phyloP scores from a whole-genome alignment of 2,797 vertebrate genomes.

The Petrocephalus schoutedeni region DNA sequence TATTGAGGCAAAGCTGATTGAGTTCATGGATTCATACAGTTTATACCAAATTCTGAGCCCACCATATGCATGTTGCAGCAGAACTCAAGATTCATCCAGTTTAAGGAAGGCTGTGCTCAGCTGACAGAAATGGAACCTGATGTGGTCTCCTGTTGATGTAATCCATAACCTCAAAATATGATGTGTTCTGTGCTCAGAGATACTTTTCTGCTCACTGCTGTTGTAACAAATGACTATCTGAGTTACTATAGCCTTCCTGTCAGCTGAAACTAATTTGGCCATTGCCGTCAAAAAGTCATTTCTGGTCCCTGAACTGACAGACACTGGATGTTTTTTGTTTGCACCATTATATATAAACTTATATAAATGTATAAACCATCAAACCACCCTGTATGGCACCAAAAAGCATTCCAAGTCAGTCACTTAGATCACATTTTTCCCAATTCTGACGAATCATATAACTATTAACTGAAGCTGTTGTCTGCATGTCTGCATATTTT shows the following conservation, averaged over 20 bases:
- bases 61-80: neutral
- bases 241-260: neutral
- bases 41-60: neutral
- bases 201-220: neutral
- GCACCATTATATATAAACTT: neutral
- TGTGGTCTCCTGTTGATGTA: neutral
- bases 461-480: neutral
- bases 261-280: neutral
- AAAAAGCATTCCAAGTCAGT: neutral
- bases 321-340: neutral
- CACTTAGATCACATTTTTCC: neutral
- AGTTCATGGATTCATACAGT: neutral
- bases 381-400: neutral
- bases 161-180: neutral
- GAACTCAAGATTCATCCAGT: neutral
- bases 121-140: neutral
- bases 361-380: too few species aligned
- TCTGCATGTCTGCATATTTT: neutral
- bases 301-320: neutral
- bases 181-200: neutral
- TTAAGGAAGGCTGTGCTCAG: neutral
- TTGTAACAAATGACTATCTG: neutral
- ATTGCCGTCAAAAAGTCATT: neutral
- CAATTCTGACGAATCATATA: neutral
- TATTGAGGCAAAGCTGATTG: too few species aligned